Conservation (phyloP, 2,888 invertebrate genomes). For the Pinctada fucata region DNA sequence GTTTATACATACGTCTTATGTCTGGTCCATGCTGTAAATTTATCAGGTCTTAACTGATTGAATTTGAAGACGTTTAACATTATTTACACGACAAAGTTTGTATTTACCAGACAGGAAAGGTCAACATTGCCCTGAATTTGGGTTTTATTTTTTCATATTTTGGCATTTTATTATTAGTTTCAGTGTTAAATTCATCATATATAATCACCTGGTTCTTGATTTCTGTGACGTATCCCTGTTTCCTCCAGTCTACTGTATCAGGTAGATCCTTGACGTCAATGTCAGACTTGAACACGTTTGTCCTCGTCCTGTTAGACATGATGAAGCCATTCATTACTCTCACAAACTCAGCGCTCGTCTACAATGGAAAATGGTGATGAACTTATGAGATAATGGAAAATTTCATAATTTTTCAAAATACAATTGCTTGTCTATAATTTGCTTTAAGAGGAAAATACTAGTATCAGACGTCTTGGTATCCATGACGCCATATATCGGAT, state of each 20-base stretch:
- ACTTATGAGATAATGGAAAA: not conserved
- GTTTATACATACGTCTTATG: too few relatives aligned
- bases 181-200: too few relatives aligned
- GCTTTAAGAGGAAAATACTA: not conserved
- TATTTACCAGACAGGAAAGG: too few relatives aligned
- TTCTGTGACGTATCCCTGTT: slow-evolving; percentile 71
- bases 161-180: too few relatives aligned
- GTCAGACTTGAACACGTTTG: slow-evolving; percentile 37
- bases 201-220: slow-evolving; percentile 71
- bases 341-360: slow-evolving; percentile 59
- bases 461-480: not conserved
- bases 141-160: too few relatives aligned
- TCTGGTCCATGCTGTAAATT: too few relatives aligned
- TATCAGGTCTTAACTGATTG: too few relatives aligned
- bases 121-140: too few relatives aligned
- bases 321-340: slow-evolving; percentile 55
- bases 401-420: too few relatives aligned
- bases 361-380: not conserved
- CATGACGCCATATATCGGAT: not conserved
- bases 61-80: too few relatives aligned
- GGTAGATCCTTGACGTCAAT: slow-evolving; percentile 48
- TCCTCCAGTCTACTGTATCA: slow-evolving; percentile 70
- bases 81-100: too few relatives aligned
- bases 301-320: slow-evolving; percentile 32
- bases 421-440: not conserved